A percentile compares a stretch with the other conserved stretches of the same genome.
These are phyloP conservation scores for Drosophila seclusa DNA, from an alignment of 2,888 invertebrate genomes.

Conservation along the genomic window DNA sequence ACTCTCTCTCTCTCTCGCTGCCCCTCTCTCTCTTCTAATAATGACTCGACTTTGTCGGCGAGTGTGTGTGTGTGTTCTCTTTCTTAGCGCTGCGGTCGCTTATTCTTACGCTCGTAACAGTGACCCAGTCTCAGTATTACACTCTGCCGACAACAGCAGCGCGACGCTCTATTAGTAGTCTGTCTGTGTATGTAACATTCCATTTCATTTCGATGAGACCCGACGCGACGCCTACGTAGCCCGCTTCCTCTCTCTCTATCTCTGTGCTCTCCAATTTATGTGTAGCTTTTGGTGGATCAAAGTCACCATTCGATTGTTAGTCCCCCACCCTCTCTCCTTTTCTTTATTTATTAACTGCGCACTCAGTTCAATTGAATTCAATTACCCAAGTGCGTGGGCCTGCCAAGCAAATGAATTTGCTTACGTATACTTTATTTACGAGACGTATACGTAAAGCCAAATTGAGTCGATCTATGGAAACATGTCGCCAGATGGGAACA, in stretches of 20 bases:
- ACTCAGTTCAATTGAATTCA: conserved; percentile 75
- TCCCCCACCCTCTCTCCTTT: conserved; percentile 4
- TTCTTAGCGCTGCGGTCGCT: conserved; percentile 34
- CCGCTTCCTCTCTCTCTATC: conserved; percentile 21
- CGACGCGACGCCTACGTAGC: conserved; percentile 55
- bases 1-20: conserved; percentile 1
- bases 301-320: conserved; percentile 44
- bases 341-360: conserved; percentile 43
- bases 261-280: conserved; percentile 12
- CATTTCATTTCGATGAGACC: conserved; percentile 65
- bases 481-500: conserved; percentile 11
- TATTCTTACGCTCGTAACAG: conserved; percentile 81
- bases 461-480: not conserved
- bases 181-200: conserved; percentile 38
- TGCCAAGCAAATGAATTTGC: conserved; percentile 75
- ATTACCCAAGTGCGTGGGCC: conserved; percentile 72
- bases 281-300: conserved; percentile 48
- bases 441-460: conserved; percentile 54
- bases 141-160: conserved; percentile 10
- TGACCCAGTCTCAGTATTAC: conserved; percentile 80
- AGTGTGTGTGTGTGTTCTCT: conserved; percentile 13
- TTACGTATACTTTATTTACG: conserved; percentile 73
- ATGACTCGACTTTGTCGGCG: conserved; percentile 34
- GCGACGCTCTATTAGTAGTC: conserved; percentile 10
- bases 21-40: conserved; percentile 47